Conservation (phyloP, 2,888 invertebrate species). For the Plebejus anna region DNA sequence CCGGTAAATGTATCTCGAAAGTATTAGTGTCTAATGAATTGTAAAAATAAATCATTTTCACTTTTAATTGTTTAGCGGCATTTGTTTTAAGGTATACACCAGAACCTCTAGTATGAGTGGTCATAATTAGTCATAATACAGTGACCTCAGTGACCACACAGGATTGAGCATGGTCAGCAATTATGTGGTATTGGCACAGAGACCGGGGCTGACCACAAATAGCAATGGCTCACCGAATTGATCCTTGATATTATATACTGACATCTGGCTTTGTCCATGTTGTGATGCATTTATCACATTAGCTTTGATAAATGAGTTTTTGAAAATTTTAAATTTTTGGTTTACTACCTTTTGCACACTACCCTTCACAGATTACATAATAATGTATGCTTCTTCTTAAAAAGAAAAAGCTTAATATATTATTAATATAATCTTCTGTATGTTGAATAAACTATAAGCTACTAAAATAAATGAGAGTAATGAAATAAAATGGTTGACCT, state of each 20-base stretch:
- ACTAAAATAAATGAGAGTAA: neutral
- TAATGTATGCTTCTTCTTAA: neutral
- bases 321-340: neutral
- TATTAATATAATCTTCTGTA: too few species aligned
- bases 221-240: constrained; percentile 17
- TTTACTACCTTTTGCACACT: neutral
- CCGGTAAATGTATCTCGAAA: too few species aligned
- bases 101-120: neutral
- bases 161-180: constrained; percentile 21
- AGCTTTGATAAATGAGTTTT: neutral
- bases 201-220: constrained; percentile 23
- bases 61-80: neutral
- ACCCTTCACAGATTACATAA: too few species aligned
- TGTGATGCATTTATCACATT: neutral
- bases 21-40: too few species aligned
- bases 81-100: neutral
- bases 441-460: neutral
- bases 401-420: too few species aligned
- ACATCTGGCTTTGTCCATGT: neutral
- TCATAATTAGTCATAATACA: neutral
- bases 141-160: neutral
- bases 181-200: constrained; percentile 27
- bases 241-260: constrained; percentile 11
- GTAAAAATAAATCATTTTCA: too few species aligned
- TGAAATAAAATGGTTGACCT: neutral